Evolutionary conservation across 2,797 vertebrate species (phyloP).

Genomic region (Melanogrammus aeglefinus): DNA sequence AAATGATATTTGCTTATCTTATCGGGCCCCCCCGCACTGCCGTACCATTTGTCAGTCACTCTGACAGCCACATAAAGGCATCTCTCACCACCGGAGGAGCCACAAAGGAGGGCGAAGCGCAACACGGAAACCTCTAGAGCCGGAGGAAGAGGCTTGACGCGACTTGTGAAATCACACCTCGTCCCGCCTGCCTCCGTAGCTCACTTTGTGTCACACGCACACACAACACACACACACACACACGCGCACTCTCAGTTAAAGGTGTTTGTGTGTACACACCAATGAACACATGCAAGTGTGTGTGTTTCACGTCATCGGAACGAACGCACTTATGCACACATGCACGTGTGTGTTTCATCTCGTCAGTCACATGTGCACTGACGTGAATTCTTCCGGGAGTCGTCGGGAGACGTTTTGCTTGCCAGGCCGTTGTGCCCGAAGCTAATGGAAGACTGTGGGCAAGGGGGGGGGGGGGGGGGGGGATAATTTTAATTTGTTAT

Average conservation of each 20-base stretch:
- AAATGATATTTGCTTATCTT: constrained; percentile 60
- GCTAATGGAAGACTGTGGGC: not conserved
- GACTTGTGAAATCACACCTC: not conserved
- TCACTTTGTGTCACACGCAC: no score
- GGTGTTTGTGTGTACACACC: no score
- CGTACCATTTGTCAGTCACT: constrained; percentile 46
- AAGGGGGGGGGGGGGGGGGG: constrained; percentile 34
- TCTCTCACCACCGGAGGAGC: constrained; percentile 34
- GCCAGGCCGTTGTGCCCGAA: constrained; percentile 3
- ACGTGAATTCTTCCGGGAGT: no score
- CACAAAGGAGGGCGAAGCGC: constrained; percentile 19
- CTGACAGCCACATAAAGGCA: constrained; percentile 57
- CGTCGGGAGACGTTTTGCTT: no score
- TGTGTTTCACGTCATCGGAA: no score
- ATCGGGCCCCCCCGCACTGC: constrained; percentile 51
- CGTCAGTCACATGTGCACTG: no score
- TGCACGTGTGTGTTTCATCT: no score
- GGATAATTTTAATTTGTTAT: constrained; percentile 50
- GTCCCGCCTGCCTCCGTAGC: not conserved
- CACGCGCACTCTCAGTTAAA: no score
- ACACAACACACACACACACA: no score
- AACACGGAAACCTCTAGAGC: constrained; percentile 4
- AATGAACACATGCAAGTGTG: no score
- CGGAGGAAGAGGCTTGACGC: no score
- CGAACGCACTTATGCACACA: no score